Base-by-base conservation (phyloP, 2,797 vertebrate genomes). In the Mycteria americana region DNA sequence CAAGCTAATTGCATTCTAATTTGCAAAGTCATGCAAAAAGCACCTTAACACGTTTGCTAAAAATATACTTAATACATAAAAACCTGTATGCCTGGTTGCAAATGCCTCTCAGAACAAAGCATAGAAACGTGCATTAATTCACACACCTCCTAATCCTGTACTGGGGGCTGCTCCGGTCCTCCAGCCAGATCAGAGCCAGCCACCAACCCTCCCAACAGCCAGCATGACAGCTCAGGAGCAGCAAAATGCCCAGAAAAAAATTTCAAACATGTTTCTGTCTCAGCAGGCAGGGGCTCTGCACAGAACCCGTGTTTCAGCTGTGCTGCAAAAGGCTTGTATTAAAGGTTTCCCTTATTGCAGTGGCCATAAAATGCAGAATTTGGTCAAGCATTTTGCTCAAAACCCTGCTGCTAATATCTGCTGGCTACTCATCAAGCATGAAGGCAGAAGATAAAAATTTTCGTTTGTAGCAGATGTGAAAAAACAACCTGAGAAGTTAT, bases 1-100 rank as follows among this genome's bases (percentile, higher is more conserved):
- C 64, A 64, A 93, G 78, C 31, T 93, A 93, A 93, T 92, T 83
- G 69, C 75, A 67, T 83, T 73, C 16, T 8, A 63, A 75, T 75
- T 82, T 74, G 79, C 67, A 75, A 43, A 89, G 85, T 53, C 73
- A 86, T 41, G 50, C 62, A 53, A 92, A 83, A 89, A 78, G n/a
- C 31, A 65, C 62, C 53, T 77, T 24, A 51, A 76, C 33, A n/a
- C 57, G 54, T 41, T 33, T 28, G 19, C 64, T 82, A 28, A 69
- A 75, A 88, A 85, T 30, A 21, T 15, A 45, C 3, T 16, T 25
- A 7, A 7, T 21, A 13, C 2, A 3, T 3, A 19, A 76, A 86
- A 75, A 24, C 3, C 39, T 11, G 5, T 30, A 25, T 3, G 19
- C 13, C 68, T 48, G 35, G 3, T 1, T 30, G 46, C 3, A 6